Percentiles rank a stretch among this genome's conserved stretches.
These are phyloP conservation scores for Arion vulgaris DNA, from an alignment of 1,140 invertebrate species.

Conservation along the genomic window DNA sequence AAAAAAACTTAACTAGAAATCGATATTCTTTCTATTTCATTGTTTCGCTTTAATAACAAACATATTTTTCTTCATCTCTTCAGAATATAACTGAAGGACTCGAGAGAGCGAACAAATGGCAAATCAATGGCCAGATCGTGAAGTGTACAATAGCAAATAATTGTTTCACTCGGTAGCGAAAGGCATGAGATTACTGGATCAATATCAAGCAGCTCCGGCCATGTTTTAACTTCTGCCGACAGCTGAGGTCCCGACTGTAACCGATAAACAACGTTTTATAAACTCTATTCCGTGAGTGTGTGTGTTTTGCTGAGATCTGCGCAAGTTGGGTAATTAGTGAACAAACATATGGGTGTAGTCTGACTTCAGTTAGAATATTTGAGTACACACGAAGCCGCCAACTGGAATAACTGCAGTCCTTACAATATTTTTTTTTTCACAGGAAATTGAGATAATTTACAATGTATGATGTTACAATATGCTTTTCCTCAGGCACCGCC, in stretches of 20 bases:
- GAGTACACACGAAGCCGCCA: too few relatives aligned
- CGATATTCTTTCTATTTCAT: neutral
- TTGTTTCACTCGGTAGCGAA: slow-evolving; percentile 5
- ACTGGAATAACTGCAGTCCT: too few relatives aligned
- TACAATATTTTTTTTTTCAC: too few relatives aligned
- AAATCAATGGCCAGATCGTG: slow-evolving; percentile 4
- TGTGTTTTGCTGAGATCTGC: neutral
- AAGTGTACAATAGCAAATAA: slow-evolving; percentile 16
- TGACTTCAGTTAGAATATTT: too few relatives aligned
- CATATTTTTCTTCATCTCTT: neutral
- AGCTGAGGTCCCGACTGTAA: neutral
- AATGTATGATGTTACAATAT: too few relatives aligned
- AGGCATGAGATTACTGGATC: slow-evolving; percentile 4
- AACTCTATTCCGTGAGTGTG: neutral
- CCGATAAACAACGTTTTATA: neutral
- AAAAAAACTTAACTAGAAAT: neutral
- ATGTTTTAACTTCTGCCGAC: neutral
- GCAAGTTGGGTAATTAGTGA: neutral
- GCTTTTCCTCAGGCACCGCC: too few relatives aligned
- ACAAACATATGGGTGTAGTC: too few relatives aligned
- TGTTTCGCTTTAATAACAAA: slow-evolving; percentile 7
- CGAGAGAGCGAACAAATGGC: slow-evolving; percentile 1
- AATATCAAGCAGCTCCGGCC: neutral
- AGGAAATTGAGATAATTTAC: too few relatives aligned
- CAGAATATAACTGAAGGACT: neutral